A percentile compares a stretch with the other conserved stretches of the same genome.
Evolutionary conservation across 2,888 invertebrate genomes (phyloP).

Genomic region (Nebria salina): DNA sequence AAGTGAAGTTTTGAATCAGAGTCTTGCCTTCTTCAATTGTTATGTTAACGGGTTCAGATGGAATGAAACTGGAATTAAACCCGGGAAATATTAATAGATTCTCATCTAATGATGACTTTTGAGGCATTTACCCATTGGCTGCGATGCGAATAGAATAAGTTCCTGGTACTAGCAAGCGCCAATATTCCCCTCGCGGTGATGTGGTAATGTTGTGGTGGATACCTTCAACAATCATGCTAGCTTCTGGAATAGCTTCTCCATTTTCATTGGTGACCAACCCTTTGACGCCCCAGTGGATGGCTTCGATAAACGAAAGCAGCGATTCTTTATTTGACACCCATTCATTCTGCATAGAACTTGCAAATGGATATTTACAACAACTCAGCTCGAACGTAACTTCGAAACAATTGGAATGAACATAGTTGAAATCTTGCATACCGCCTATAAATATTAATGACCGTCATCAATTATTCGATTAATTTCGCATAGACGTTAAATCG

Average conservation of each 20-base stretch:
- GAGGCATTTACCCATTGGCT: constrained; percentile 74
- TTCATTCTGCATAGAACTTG: constrained; percentile 74
- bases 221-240: constrained; percentile 78
- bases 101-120: no score
- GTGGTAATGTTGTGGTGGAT: constrained; percentile 83
- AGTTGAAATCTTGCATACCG: constrained; percentile 99
- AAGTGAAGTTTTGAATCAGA: constrained; percentile 62
- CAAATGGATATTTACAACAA: constrained; percentile 92
- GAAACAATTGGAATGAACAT: constrained; percentile 92
- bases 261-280: constrained; percentile 72
- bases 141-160: constrained; percentile 78
- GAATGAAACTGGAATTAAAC: constrained; percentile 63
- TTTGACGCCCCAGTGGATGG: constrained; percentile 76
- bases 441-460: constrained; percentile 65
- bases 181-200: constrained; percentile 88
- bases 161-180: constrained; percentile 92
- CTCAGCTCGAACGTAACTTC: constrained; percentile 97
- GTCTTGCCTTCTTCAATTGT: constrained; percentile 60
- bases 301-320: constrained; percentile 84
- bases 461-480: neutral
- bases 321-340: constrained; percentile 91
- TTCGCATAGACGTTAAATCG: neutral
- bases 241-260: constrained; percentile 75
- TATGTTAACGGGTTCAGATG: constrained; percentile 62
- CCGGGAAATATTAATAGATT: no score